phyloP scores from a whole-genome alignment of 2,888 invertebrate genomes.

The Adelphocoris suturalis region DNA sequence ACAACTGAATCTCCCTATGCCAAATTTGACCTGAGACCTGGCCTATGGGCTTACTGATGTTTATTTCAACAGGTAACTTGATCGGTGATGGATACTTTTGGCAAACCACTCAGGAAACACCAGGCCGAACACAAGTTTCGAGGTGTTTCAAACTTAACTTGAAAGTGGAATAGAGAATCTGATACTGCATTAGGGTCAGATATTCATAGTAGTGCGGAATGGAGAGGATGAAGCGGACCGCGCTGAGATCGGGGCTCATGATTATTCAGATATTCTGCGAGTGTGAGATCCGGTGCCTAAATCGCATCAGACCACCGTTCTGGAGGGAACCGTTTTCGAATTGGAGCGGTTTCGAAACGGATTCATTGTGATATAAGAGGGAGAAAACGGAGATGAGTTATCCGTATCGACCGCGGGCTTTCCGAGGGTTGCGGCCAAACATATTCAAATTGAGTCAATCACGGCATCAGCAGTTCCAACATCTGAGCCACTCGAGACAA shows the following conservation, averaged over 20 bases:
- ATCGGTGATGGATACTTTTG: too few relatives aligned
- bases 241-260: not conserved
- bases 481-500: conserved; percentile 39
- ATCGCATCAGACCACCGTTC: not conserved
- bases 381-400: conserved; percentile 6
- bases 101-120: too few relatives aligned
- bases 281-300: not conserved
- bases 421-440: conserved; percentile 24
- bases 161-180: not conserved
- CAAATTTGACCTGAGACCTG: too few relatives aligned
- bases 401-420: not conserved
- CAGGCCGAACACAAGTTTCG: too few relatives aligned
- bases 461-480: conserved; percentile 39
- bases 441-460: conserved; percentile 39
- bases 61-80: too few relatives aligned
- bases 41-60: too few relatives aligned
- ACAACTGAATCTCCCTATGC: too few relatives aligned
- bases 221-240: not conserved
- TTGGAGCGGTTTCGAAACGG: not conserved
- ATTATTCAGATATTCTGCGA: conserved; percentile 4
- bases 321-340: not conserved
- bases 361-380: conserved; percentile 23
- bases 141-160: not conserved
- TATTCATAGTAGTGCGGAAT: not conserved
- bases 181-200: not conserved